Evolutionary conservation across 2,113 vertebrate genomes (phyloP).

Genomic region (Cettia cetti): DNA sequence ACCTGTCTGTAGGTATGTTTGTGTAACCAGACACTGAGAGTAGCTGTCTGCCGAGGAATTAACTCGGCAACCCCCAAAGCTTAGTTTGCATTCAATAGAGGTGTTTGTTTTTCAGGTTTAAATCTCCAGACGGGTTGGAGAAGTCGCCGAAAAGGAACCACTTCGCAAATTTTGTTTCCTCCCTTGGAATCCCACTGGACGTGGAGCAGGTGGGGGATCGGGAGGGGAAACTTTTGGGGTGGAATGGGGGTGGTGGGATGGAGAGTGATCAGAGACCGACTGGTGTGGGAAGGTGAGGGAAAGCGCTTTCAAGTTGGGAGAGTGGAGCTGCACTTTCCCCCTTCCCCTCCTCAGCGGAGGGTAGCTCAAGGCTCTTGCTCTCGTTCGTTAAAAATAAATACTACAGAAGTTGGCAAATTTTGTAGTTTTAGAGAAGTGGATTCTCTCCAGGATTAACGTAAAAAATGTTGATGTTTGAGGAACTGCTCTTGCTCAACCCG

Average conservation of each 20-base stretch:
- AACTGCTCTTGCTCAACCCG: slow-evolving; percentile 50
- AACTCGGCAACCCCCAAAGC: slow-evolving; percentile 41
- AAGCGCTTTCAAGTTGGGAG: neutral
- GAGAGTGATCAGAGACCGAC: neutral
- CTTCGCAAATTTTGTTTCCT: slow-evolving; percentile 48
- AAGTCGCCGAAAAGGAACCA: slow-evolving; percentile 42
- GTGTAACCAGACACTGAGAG: slow-evolving; percentile 73
- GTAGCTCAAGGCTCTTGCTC: neutral
- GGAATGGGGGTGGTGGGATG: neutral
- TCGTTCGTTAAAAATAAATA: slow-evolving; percentile 57
- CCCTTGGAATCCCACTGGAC: slow-evolving; percentile 15
- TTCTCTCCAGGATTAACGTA: slow-evolving; percentile 36
- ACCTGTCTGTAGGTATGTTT: slow-evolving; percentile 73
- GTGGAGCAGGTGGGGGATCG: slow-evolving; percentile 61
- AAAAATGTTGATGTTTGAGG: slow-evolving; percentile 44
- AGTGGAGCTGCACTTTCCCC: neutral
- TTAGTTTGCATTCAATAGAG: slow-evolving; percentile 61
- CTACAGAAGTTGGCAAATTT: slow-evolving; percentile 38
- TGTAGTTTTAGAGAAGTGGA: slow-evolving; percentile 52
- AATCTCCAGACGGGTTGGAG: slow-evolving; percentile 51
- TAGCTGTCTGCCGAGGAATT: slow-evolving; percentile 65
- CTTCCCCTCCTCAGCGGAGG: neutral
- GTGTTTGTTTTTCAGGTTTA: slow-evolving; percentile 69
- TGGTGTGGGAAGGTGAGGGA: neutral
- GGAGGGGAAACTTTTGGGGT: neutral